Conservation (phyloP, 2,113 vertebrate species). For the Dicentrarchus labrax region DNA sequence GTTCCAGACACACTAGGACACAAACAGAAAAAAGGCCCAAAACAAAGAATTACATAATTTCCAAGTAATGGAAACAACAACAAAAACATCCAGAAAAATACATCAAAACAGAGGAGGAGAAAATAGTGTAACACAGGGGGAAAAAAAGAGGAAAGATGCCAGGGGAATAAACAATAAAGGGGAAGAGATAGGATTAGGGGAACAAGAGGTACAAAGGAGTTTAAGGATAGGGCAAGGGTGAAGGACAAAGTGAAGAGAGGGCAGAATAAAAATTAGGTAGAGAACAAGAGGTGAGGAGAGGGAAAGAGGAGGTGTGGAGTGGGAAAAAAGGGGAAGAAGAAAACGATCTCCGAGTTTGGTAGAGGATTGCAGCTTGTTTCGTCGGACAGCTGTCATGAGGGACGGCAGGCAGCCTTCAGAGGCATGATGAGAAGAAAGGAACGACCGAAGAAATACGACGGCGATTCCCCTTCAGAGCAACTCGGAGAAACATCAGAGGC, state of each 20-base stretch:
- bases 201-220: slow-evolving; percentile 3
- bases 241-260: slow-evolving; percentile 36
- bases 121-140: background rate
- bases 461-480: slow-evolving; percentile 48
- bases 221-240: slow-evolving; percentile 32
- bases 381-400: slow-evolving; percentile 39
- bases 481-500: slow-evolving; percentile 60
- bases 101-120: slow-evolving; percentile 9
- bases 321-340: background rate
- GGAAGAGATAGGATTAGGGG: background rate
- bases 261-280: slow-evolving; percentile 34
- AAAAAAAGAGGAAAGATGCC: background rate
- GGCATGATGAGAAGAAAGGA: slow-evolving; percentile 50
- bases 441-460: slow-evolving; percentile 32
- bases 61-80: slow-evolving; percentile 23
- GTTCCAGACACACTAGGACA: background rate
- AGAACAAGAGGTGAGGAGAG: slow-evolving; percentile 33
- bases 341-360: slow-evolving; percentile 17
- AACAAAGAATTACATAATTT: slow-evolving; percentile 32
- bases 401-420: slow-evolving; percentile 34
- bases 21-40: slow-evolving; percentile 25
- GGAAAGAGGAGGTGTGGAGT: background rate
- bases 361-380: slow-evolving; percentile 59
- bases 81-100: background rate
- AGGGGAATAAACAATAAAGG: slow-evolving; percentile 9